Percentiles rank a stretch among this genome's conserved stretches.
Evolutionary conservation across 2,113 vertebrate genomes (phyloP).

Genomic region (Alces alces): DNA sequence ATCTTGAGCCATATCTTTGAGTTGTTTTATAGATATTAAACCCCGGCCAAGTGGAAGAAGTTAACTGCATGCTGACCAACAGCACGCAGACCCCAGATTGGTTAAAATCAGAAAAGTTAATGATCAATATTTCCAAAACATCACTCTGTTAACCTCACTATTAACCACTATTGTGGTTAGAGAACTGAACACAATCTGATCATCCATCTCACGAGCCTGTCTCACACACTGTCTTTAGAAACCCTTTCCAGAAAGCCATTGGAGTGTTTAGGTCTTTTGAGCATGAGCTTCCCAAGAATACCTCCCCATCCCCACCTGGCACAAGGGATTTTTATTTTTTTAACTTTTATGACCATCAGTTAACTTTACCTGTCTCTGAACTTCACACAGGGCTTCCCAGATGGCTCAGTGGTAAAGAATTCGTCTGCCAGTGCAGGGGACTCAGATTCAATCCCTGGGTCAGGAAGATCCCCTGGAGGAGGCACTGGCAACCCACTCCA

Average conservation of each 20-base stretch:
- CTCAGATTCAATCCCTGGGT: neutral
- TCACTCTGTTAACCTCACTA: neutral
- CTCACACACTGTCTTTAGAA: neutral
- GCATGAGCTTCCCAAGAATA: neutral
- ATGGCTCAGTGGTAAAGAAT: neutral
- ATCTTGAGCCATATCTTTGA: neutral
- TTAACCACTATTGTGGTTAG: neutral
- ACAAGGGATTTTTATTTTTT: neutral
- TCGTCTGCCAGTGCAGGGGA: neutral
- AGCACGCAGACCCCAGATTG: neutral
- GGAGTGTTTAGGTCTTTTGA: neutral
- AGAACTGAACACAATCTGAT: neutral
- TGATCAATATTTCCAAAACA: neutral
- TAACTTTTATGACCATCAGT: neutral
- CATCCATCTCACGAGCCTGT: neutral
- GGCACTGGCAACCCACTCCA: neutral
- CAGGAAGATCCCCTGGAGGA: neutral
- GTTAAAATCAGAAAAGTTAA: neutral
- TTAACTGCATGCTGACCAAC: neutral
- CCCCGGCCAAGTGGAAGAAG: neutral
- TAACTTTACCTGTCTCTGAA: neutral
- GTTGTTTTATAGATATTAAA: neutral
- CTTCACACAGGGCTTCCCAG: neutral
- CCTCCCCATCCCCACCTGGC: too few relatives aligned
- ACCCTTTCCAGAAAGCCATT: neutral